Evolutionary conservation across 2,113 vertebrate genomes (phyloP).

Genomic region (Spilogale gracilis): DNA sequence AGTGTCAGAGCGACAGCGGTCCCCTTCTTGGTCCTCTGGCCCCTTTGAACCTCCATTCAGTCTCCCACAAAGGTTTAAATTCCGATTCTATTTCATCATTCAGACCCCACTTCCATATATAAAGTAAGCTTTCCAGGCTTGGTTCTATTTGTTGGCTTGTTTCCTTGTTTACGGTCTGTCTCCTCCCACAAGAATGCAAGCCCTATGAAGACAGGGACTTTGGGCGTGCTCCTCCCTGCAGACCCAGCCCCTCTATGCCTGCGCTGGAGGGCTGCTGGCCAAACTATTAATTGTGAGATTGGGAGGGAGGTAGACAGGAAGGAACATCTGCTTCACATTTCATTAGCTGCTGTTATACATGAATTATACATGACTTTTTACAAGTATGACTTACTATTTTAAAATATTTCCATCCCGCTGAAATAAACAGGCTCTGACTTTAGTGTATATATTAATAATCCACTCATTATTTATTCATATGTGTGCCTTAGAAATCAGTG

Average conservation of each 20-base stretch:
- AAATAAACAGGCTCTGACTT: conserved; percentile 38
- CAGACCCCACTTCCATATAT: neutral
- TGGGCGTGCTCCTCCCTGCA: neutral
- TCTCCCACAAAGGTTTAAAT: neutral
- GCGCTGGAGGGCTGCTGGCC: neutral
- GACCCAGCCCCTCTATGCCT: neutral
- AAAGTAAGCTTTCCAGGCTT: neutral
- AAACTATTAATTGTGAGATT: neutral
- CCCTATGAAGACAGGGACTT: neutral
- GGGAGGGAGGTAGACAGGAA: neutral
- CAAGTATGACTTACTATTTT: neutral
- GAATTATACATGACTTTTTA: neutral
- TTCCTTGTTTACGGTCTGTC: neutral
- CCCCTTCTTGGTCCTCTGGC: neutral
- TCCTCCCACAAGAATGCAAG: neutral
- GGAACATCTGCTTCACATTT: neutral
- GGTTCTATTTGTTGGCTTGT: neutral
- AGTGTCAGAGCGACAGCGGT: neutral
- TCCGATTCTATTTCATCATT: neutral
- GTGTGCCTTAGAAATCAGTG: conserved; percentile 46
- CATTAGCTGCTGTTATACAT: neutral
- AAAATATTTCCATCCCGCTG: conserved; percentile 54
- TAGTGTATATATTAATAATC: neutral
- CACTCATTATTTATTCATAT: neutral
- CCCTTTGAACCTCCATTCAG: neutral